Evolutionary conservation across 2,797 vertebrate species (phyloP).

Genomic region (Sitta carolinensis): DNA sequence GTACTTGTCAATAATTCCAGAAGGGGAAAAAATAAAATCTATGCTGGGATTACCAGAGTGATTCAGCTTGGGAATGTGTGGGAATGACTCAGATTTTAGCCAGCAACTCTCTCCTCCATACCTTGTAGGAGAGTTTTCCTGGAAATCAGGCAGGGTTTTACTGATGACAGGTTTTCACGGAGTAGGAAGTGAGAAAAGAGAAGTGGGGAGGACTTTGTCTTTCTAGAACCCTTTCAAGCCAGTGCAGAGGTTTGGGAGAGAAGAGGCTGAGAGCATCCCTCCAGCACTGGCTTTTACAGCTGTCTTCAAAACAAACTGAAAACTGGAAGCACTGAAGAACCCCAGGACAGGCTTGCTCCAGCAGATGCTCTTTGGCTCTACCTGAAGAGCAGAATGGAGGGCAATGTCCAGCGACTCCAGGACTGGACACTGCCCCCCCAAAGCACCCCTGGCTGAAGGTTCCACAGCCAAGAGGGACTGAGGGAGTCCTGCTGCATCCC

Average conservation of each 20-base stretch:
- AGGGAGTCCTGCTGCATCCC: neutral
- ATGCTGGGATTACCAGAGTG: neutral
- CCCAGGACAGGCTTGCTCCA: neutral
- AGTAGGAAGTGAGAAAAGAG: neutral
- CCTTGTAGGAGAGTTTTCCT: neutral
- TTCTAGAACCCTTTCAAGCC: neutral
- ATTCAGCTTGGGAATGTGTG: neutral
- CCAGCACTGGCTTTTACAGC: neutral
- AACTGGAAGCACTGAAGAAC: neutral
- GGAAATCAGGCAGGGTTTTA: neutral
- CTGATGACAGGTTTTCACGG: neutral
- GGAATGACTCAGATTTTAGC: neutral
- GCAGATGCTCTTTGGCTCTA: neutral
- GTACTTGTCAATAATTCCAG: neutral
- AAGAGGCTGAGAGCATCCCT: neutral
- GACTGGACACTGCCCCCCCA: neutral
- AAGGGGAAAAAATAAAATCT: neutral
- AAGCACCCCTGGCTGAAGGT: fast-evolving
- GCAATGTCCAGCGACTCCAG: neutral
- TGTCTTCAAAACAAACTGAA: neutral
- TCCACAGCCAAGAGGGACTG: neutral
- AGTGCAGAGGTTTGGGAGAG: neutral
- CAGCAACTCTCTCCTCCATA: neutral
- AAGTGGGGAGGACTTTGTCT: neutral
- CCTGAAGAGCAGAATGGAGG: neutral